phyloP scores from a whole-genome alignment of 2,797 vertebrate species.

The Naso thynnoides region DNA sequence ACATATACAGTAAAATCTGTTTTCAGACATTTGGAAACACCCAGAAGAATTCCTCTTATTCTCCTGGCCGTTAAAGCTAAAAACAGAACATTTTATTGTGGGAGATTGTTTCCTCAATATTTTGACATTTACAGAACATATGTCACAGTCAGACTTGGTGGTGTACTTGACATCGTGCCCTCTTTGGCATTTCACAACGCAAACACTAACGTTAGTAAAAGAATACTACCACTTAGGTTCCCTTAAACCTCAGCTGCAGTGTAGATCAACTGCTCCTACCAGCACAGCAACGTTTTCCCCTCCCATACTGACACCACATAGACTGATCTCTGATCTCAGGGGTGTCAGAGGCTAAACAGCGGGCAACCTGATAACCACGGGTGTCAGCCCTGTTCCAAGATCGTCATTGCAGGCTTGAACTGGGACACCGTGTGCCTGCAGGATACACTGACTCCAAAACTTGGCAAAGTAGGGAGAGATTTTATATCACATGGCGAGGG shows the following conservation, averaged over 20 bases:
- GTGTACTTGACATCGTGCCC: conserved; percentile 4
- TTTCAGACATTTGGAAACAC: conserved; percentile 16
- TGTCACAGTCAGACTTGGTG: conserved; percentile 5
- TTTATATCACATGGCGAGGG: conserved; percentile 48
- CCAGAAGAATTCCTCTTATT: background rate
- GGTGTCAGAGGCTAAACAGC: conserved; percentile 55
- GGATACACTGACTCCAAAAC: conserved; percentile 46
- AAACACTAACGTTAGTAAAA: conserved; percentile 46
- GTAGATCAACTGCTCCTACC: conserved; percentile 9
- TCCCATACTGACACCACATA: conserved; percentile 40
- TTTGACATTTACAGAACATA: conserved; percentile 19
- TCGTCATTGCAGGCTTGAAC: conserved; percentile 35
- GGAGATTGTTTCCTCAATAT: conserved; percentile 11
- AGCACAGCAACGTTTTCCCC: background rate
- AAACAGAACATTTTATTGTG: conserved; percentile 7
- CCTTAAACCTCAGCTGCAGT: conserved; percentile 13
- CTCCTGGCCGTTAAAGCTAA: conserved; percentile 6
- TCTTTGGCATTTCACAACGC: background rate
- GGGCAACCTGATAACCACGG: conserved; percentile 53
- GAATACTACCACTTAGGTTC: conserved; percentile 9
- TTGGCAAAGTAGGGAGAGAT: conserved; percentile 53
- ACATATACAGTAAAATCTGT: background rate
- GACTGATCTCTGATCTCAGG: conserved; percentile 53
- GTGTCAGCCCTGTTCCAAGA: conserved; percentile 31
- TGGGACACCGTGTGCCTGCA: conserved; percentile 53